Base-by-base conservation (phyloP, 2,797 vertebrate genomes). In the Trachops cirrhosus region DNA sequence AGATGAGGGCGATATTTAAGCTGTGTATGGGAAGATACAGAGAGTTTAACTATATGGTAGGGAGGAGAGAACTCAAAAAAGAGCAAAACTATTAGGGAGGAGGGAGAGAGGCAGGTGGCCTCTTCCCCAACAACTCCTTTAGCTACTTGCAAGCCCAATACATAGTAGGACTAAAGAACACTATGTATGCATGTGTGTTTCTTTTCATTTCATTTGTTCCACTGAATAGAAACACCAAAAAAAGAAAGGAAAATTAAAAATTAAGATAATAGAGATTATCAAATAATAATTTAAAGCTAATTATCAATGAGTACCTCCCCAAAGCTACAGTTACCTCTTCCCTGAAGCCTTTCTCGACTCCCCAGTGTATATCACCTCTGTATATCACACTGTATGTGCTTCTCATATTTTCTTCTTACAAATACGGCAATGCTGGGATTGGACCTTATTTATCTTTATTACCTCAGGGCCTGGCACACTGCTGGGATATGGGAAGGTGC, bases 121-220 rank as follows among this genome's bases (percentile, higher is more conserved):
- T 24, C 5, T 44, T 19, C 5, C 77, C 15, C 4, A 5, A 32
- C 37, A 34, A 34, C 14, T 7, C 26, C 6, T 10, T 48, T n/a
- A 11, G 29, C 39, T 79, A 5, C 4, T 21, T 73, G 37, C 3
- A 4, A 2, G 2, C 37, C 4, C 3, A n/a, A 32, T 3, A 44
- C 8, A 2, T 11, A 77, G 50, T 54, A 37, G 50, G 67, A 21
- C 29, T 62, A 74, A 83, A 59, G 32, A 34, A 12, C 41, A 57
- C 21, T 10, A 2, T 52, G 12, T 32, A 14, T 64, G 11, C 37
- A 15, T 91, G 2, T 54, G 16, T 50, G 41, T 26, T 32, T 19
- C 50, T 54, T 78, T 77, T 84, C 21, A 26, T 93, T 82, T 46
- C 21, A 86, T 93, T 57, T 78, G 24, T 79, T 86, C 64, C 15